Conservation (phyloP, 2,113 vertebrate species). For the Mohoua ochrocephala region DNA sequence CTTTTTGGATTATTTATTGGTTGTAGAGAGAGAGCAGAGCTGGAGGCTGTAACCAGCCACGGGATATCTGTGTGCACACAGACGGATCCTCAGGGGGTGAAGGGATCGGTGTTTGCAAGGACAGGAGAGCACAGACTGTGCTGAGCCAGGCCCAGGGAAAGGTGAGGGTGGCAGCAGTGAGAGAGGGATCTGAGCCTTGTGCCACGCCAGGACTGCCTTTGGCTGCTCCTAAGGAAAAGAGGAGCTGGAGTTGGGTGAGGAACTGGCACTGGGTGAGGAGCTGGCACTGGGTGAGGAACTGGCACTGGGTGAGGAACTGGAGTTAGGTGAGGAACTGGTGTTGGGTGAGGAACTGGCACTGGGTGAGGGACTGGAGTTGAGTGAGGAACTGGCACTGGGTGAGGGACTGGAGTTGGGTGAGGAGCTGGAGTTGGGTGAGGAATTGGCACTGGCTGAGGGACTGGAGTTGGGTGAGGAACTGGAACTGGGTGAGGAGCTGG, state of each 20-base stretch:
- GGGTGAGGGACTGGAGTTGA: too few relatives aligned
- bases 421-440: too few relatives aligned
- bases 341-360: too few relatives aligned
- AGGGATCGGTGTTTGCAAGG: not conserved
- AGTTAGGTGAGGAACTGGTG: too few relatives aligned
- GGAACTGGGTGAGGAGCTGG: too few relatives aligned
- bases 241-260: not conserved
- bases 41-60: not conserved
- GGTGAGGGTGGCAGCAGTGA: not conserved
- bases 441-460: too few relatives aligned
- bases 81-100: rapidly evolving
- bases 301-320: too few relatives aligned
- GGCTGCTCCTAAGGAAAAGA: not conserved
- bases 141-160: not conserved
- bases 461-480: too few relatives aligned
- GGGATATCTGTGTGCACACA: not conserved
- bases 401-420: too few relatives aligned
- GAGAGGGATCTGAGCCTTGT: not conserved
- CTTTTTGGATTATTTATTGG: not conserved
- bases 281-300: too few relatives aligned
- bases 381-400: too few relatives aligned
- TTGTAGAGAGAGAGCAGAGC: not conserved
- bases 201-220: not conserved
- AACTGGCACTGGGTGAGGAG: too few relatives aligned
- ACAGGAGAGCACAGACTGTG: not conserved